Evolutionary conservation across 2,113 vertebrate species (phyloP).

Genomic region (Tachysurus fulvidraco): DNA sequence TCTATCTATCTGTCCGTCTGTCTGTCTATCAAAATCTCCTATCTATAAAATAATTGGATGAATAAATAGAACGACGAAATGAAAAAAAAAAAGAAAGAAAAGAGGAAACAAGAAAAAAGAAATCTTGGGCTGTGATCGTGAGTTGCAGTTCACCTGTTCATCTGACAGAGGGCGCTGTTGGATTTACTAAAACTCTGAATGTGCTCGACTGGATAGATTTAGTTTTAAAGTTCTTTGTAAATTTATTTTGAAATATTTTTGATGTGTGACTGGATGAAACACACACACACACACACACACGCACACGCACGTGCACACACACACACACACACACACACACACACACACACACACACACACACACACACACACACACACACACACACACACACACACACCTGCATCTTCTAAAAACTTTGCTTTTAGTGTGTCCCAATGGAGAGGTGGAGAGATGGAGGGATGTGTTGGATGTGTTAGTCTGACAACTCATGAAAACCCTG

Average conservation of each 20-base stretch:
- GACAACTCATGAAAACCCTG: constrained; percentile 46
- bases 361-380: too few relatives aligned
- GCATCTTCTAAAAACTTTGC: constrained; percentile 37
- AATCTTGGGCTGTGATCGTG: not conserved
- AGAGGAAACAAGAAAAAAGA: not conserved
- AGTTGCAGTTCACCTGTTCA: not conserved
- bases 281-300: not conserved
- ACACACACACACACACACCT: not conserved
- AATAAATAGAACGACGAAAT: too few relatives aligned
- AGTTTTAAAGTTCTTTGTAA: not conserved
- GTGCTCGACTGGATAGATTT: not conserved
- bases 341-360: not conserved
- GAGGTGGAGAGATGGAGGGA: constrained; percentile 32
- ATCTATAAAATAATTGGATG: too few relatives aligned
- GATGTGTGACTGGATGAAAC: not conserved
- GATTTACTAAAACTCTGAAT: not conserved
- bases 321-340: not conserved
- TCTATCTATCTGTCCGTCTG: too few relatives aligned
- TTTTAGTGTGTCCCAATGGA: constrained; percentile 47
- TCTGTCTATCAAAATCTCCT: too few relatives aligned
- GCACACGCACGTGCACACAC: not conserved
- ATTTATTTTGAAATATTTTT: not conserved
- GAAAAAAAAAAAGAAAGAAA: not conserved
- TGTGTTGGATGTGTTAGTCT: constrained; percentile 34
- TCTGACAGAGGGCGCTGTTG: constrained; percentile 23